Percentiles rank a stretch among this genome's conserved stretches.
Conservation (phyloP, 2,888 invertebrate species). For the Leucophenga montana region DNA sequence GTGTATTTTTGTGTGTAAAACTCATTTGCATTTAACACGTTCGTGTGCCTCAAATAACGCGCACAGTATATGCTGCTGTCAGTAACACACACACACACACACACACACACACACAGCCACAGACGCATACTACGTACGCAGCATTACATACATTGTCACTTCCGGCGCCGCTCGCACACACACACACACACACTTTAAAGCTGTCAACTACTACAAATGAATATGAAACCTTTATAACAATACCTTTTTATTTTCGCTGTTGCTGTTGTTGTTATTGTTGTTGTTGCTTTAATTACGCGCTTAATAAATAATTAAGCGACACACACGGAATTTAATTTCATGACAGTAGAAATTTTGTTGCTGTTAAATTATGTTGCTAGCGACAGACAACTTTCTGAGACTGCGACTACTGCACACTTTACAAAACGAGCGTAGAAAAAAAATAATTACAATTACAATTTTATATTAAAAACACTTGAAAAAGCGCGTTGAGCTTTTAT, state of each 20-base stretch:
- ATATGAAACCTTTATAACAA: conserved; percentile 11
- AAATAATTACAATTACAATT: conserved; percentile 2
- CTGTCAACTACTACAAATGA: conserved; percentile 9
- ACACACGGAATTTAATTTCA: conserved; percentile 44
- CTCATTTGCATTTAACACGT: conserved; percentile 63
- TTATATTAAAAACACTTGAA: not conserved
- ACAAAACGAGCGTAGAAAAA: not conserved
- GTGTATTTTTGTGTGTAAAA: conserved; percentile 44
- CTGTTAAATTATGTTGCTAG: not conserved
- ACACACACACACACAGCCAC: conserved; percentile 23
- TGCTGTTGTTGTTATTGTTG: conserved; percentile 15
- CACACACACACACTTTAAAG: conserved; percentile 13
- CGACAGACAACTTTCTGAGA: too few species aligned
- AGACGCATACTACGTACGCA: not conserved
- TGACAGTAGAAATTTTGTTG: conserved; percentile 19
- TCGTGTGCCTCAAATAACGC: conserved; percentile 33
- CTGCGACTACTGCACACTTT: not conserved
- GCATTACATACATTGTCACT: too few species aligned
- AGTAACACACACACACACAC: too few species aligned
- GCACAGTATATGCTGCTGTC: conserved; percentile 11
- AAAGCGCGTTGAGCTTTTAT: conserved; percentile 22
- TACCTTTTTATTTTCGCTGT: conserved; percentile 31
- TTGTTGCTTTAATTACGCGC: conserved; percentile 31
- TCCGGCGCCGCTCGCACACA: conserved; percentile 16
- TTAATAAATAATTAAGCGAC: conserved; percentile 28